Evolutionary conservation across 2,113 vertebrate species (phyloP).

Genomic region (Callopanchax toddi): DNA sequence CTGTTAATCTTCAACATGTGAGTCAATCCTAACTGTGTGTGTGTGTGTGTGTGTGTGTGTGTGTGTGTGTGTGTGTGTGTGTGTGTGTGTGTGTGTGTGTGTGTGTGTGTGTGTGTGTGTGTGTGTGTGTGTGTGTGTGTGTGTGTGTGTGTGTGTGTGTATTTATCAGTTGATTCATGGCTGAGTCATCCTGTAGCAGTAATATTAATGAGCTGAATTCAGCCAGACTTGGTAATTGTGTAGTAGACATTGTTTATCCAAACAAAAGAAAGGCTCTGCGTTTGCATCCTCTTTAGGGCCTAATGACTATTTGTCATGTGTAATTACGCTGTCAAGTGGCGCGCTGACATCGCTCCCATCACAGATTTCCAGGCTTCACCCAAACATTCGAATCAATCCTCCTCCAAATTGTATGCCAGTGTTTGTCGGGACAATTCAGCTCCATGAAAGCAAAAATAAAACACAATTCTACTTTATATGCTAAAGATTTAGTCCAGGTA

Average conservation of each 20-base stretch:
- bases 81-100: no score
- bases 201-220: slow-evolving; percentile 39
- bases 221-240: slow-evolving; percentile 50
- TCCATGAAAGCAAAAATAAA: slow-evolving; percentile 39
- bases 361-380: slow-evolving; percentile 38
- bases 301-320: slow-evolving; percentile 66
- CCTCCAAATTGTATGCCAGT: slow-evolving; percentile 46
- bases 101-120: no score
- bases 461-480: slow-evolving; percentile 77
- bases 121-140: no score
- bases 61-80: no score
- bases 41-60: no score
- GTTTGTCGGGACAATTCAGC: slow-evolving; percentile 58
- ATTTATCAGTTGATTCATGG: slow-evolving; percentile 42
- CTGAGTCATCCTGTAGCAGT: slow-evolving; percentile 42
- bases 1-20: no score
- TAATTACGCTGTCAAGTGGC: slow-evolving; percentile 61
- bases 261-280: slow-evolving; percentile 42
- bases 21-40: no score
- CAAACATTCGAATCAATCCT: slow-evolving; percentile 57
- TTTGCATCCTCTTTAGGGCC: slow-evolving; percentile 27
- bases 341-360: slow-evolving; percentile 33
- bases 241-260: slow-evolving; percentile 40
- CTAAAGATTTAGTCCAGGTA: slow-evolving; percentile 78
- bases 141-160: slow-evolving; percentile 1